These are phyloP conservation scores for Lasioglossum vierecki DNA, from an alignment of 2,888 invertebrate genomes.

Conservation along the genomic window DNA sequence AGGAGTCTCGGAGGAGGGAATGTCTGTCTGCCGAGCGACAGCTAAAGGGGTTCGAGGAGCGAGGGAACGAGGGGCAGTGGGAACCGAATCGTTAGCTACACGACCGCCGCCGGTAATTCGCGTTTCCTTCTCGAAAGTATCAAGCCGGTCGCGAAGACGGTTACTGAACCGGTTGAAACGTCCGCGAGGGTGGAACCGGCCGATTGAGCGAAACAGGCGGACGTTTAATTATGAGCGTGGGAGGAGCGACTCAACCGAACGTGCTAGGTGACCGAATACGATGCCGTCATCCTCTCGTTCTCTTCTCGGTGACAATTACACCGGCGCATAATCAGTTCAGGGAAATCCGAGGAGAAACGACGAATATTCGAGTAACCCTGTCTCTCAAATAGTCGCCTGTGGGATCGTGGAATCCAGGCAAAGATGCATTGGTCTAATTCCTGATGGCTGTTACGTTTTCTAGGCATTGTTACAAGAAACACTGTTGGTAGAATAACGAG, in stretches of 20 bases:
- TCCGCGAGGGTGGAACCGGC: constrained; percentile 49
- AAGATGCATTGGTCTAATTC: not conserved
- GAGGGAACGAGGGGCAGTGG: not conserved
- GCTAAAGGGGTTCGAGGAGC: not conserved
- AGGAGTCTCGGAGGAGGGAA: not conserved
- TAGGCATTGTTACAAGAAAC: not conserved
- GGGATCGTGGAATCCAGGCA: not conserved
- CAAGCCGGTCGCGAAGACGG: constrained; percentile 45
- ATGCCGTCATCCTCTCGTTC: constrained; percentile 46
- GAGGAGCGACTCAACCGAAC: constrained; percentile 55
- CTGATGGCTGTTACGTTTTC: not conserved
- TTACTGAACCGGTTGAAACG: constrained; percentile 55
- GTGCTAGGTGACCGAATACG: constrained; percentile 55
- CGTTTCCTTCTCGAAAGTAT: constrained; percentile 59
- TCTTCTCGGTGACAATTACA: constrained; percentile 52
- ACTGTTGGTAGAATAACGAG: not conserved
- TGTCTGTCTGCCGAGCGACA: not conserved
- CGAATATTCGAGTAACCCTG: constrained; percentile 23
- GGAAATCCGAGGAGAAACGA: constrained; percentile 31
- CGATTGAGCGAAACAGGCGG: constrained; percentile 66
- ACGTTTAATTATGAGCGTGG: constrained; percentile 72
- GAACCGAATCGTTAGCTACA: constrained; percentile 30
- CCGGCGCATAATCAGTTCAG: constrained; percentile 55
- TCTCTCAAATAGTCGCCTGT: not conserved
- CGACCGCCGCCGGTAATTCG: constrained; percentile 41